Base-by-base conservation (phyloP, 2,888 invertebrate species). In the Dasysyrphus tricinctus region DNA sequence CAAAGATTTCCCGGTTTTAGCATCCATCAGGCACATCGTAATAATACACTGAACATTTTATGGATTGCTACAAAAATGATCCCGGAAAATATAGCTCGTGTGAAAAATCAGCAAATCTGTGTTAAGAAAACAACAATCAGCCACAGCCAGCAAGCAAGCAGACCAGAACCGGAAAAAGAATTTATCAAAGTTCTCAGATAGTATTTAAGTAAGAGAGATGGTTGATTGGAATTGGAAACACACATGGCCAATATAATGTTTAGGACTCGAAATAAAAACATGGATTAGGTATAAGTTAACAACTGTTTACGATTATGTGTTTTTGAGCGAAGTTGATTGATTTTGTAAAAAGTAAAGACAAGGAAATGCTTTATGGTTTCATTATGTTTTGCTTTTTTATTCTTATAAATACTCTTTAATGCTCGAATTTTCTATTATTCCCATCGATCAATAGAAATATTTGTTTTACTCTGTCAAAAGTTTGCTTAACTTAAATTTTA, bases 131-230 rank as follows among this genome's bases (percentile, higher is more conserved):
- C 72, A 81, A 39, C 32, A 29, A 12, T 39, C 51, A 56, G 3
- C n/a, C 2, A 12, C 51, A 29, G 7, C 16, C 2, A 34, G 5
- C 34, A 57, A 34, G 5, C 34, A 57, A 1, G 12, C 24, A 9
- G 51, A 32, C 8, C 7, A 29, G 42, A 72, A 77, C 72, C 76
- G 82, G 78, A 73, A 82, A 78, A 78, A 57, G 44, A 73, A 78
- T 77, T 73, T 70, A 77, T 78, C 73, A 78, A 73, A 78, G 82
- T 42, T 49, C 47, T 16, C 72, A 65, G n/a, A 51, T 14, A 29
- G n/a, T n/a, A n/a, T n/a, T 12, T 9, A 34, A 16, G 16, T 9
- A 49, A n/a, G 16, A n/a, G 1, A 11, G 65, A 8, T 56, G 56
- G 7, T 56, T 59, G 78, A 34, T 77, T 69, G 61, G 63, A 63